Evolutionary conservation across 37 sponge, comb jelly and placozoan genomes (phyloP), one percentile per base, ranked within the genome.

Genomic region (Crambe crambe): DNA sequence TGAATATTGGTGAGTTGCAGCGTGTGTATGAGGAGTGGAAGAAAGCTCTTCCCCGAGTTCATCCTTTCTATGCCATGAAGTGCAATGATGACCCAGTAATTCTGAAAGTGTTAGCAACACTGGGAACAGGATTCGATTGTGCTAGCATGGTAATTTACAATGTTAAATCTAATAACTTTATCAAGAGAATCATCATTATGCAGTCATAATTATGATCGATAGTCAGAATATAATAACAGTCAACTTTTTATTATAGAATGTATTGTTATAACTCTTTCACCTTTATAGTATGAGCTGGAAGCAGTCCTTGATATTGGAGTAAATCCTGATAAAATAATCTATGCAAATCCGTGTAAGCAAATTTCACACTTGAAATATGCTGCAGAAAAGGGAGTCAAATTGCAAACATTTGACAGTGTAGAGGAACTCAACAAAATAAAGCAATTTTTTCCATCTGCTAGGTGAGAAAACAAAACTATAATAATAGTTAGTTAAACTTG

Each of bases 341-440:
- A 88, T 75, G 93, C 93, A 37, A 92, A 92, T 63, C 93, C 93
- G 2, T 84, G 85, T 78, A 92, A 92, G 47, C 89, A 89, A 70
- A 56, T 65, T 1, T 92, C 93, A 2, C 89, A 92, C 73, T 26
- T 92, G 26, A 78, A 84, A 85, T 89, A 59, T 85, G 90, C 90
- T 31, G 76, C 58, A 17, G 76, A 59, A 36, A 36, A 65, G 21
- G 90, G 84, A 32, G 87, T 90, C n/a, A 30, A 61, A 22, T 47
- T 81, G 37, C 76, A 82, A 70, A 90, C 90, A 8, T 93, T 93
- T 74, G 94, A 93, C 72, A 90, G 89, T 63, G 79, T 86, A 41
- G 23, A 56, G 23, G 94, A 93, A 54, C 62, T 93, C 44, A 38
- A 82, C 64, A 93, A 93, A 35, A 69, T 89, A 30, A 61, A 77